phyloP scores from a whole-genome alignment of 2,797 vertebrate species.

The Enteromius unitaeniatus region DNA sequence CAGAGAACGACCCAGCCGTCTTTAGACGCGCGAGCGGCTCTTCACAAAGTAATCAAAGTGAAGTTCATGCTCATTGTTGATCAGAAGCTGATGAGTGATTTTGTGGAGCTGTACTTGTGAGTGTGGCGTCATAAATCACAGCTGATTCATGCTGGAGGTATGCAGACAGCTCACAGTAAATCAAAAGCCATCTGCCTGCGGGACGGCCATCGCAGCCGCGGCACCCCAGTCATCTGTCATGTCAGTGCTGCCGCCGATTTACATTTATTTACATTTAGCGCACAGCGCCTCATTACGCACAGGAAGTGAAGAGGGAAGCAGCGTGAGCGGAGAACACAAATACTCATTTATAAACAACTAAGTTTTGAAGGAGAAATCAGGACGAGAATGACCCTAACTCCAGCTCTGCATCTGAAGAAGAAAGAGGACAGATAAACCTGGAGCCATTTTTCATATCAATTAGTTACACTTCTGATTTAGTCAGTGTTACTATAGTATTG shows the following conservation, averaged over 20 bases:
- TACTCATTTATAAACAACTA: constrained; percentile 14
- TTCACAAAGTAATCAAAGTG: constrained; percentile 26
- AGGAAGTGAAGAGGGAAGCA: constrained; percentile 27
- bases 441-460: not conserved
- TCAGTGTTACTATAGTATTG: not conserved
- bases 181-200: constrained; percentile 39
- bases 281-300: constrained; percentile 40
- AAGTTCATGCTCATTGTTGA: constrained; percentile 23
- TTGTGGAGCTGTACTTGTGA: constrained; percentile 5
- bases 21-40: not conserved
- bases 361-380: constrained; percentile 36
- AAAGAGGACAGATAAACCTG: too few relatives aligned
- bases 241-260: constrained; percentile 31
- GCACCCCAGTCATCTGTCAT: constrained; percentile 40
- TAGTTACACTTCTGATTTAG: not conserved
- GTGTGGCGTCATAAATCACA: not conserved
- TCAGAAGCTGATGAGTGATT: constrained; percentile 22
- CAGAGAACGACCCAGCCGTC: not conserved
- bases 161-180: constrained; percentile 42
- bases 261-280: constrained; percentile 49
- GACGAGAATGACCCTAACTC: not conserved
- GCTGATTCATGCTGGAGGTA: constrained; percentile 35
- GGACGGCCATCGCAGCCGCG: constrained; percentile 20
- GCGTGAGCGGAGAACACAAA: constrained; percentile 31
- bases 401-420: not conserved